Evolutionary conservation across 2,797 vertebrate genomes (phyloP), one percentile per base, ranked within the genome.

Genomic region (Okamejei kenojei): DNA sequence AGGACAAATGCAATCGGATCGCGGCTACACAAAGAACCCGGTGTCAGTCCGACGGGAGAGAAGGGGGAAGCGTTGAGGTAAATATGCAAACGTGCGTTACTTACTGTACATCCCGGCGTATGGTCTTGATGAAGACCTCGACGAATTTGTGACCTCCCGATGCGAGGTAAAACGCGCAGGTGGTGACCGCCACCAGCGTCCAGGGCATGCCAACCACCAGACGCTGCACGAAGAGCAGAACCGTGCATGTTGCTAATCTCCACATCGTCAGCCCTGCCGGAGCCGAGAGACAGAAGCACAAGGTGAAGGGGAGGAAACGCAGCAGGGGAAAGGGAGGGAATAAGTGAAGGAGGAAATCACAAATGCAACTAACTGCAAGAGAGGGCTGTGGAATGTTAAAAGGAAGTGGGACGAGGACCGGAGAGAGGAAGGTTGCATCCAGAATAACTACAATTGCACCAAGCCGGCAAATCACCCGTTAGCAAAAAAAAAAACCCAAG

Each of bases 111-210:
- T 99, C 99, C 45, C 99, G 97, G 93, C 95, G 95, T 93, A 98
- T 0, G 0, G 99, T 99, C 96, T 97, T 99, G 95, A 96, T 93
- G 93, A 99, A 96, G 93, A 99, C 93, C 38, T 96, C 95, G 77
- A 98, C 90, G 93, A 98, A 99, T 9, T 94, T 96, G 98, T 98
- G 99, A 95, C 98, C 98, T 0, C 98, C 98, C 0, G 97, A 97
- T 63, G 97, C 98, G 95, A 99, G 95, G 96, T 98, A 99, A 94
- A 99, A 97, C 93, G 98, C 96, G 29, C 97, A 94, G 93, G 97
- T 94, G 82, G 97, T 97, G 0, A 97, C 97, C 58, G 97, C 93
- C 86, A 98, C 97, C 94, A 98, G 98, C 93, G 95, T 95, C 99
- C 98, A 99, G 19, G 98, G 96, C 93, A 99, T 94, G 81, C 96